Conservation (phyloP, 2,113 vertebrate species). For the Poeciliopsis occidentalis region DNA sequence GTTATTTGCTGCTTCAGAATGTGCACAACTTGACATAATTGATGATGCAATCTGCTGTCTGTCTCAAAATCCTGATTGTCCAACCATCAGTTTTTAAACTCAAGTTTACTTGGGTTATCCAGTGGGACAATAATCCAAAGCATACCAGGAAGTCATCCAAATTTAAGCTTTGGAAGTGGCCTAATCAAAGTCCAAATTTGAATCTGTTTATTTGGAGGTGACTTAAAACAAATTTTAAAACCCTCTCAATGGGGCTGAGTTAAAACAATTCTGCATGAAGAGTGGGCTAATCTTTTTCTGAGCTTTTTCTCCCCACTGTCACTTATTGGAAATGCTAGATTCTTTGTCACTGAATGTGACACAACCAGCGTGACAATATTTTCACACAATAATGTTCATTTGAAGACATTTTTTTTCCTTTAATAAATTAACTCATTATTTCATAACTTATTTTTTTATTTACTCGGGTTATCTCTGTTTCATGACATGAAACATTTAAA, state of each 20-base stretch:
- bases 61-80: not conserved
- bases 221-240: not conserved
- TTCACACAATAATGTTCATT: not conserved
- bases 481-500: not conserved
- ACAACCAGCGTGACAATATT: not conserved
- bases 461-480: not conserved
- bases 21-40: not conserved
- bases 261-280: not conserved
- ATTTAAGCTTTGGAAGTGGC: not conserved
- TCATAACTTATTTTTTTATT: not conserved
- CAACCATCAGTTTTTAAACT: not conserved
- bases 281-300: not conserved
- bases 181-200: not conserved
- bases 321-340: not conserved
- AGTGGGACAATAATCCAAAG: not conserved
- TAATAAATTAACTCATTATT: not conserved
- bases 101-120: not conserved
- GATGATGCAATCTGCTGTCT: not conserved
- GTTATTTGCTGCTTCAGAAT: not conserved
- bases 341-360: not conserved
- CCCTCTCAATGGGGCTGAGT: not conserved
- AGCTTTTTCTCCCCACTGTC: not conserved
- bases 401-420: not conserved
- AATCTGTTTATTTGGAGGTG: not conserved
- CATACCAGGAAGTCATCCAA: not conserved